These are phyloP conservation scores for Scomberomorus guttatus DNA, from an alignment of 2,797 vertebrate species.

Conservation along the genomic window DNA sequence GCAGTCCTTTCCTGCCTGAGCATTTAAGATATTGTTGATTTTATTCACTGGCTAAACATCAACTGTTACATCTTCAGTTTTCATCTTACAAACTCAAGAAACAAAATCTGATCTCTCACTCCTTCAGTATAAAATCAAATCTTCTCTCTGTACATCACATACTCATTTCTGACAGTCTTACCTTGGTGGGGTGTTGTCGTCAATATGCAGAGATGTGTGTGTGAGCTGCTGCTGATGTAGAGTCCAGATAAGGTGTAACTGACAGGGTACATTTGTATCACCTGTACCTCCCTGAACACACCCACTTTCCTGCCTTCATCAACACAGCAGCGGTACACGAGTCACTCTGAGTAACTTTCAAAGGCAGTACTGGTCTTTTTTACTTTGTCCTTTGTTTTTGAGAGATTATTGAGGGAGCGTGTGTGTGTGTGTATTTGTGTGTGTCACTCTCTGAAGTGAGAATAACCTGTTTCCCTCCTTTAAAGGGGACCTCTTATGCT, in stretches of 20 bases:
- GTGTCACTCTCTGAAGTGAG: slow-evolving; percentile 18
- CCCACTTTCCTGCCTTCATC: slow-evolving; percentile 43
- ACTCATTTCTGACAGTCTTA: slow-evolving; percentile 50
- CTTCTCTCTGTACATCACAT: background rate
- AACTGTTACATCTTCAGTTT: background rate
- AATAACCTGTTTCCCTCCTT: slow-evolving; percentile 59
- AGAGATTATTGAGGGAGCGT: slow-evolving; percentile 46
- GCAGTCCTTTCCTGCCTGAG: background rate
- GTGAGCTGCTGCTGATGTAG: slow-evolving; percentile 44
- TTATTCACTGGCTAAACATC: background rate
- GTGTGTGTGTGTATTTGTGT: slow-evolving; percentile 16
- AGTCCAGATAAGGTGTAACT: slow-evolving; percentile 41
- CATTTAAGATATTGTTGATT: background rate
- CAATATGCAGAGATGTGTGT: slow-evolving; percentile 20
- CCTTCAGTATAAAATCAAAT: background rate
- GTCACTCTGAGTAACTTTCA: slow-evolving; percentile 35
- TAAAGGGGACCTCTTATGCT: background rate
- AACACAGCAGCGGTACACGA: slow-evolving; percentile 39
- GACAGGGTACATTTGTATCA: slow-evolving; percentile 36
- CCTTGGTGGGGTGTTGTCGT: slow-evolving; percentile 45
- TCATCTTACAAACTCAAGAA: background rate
- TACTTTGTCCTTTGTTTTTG: slow-evolving; percentile 50
- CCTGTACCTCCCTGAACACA: slow-evolving; percentile 48
- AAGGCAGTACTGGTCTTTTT: slow-evolving; percentile 5
- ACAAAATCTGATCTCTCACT: background rate